Conservation (phyloP, 1,140 invertebrate genomes). For the Caenorhabditis elegans region WBcel235 BX284605.5:11443001-11443500, state of each 20-base stretch:
- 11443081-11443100: constrained; percentile 52
- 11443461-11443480: constrained; percentile 41
- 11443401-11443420: constrained; percentile 31
- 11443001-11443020: constrained; percentile 66
- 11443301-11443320: constrained; percentile 32
- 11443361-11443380: not conserved
- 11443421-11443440: constrained; percentile 27
- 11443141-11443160: constrained; percentile 31
- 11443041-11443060: constrained; percentile 66
- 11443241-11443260: too few species aligned
- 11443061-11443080: constrained; percentile 62
- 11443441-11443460: constrained; percentile 43
- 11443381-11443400: constrained; percentile 33
- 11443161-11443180: too few species aligned
- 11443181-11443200: too few species aligned
- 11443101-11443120: constrained; percentile 38
- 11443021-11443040: constrained; percentile 64
- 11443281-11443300: not conserved
- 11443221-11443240: too few species aligned
- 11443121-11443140: constrained; percentile 38
- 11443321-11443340: constrained; percentile 40
- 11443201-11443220: too few species aligned
- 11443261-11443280: too few species aligned
- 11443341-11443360: constrained; percentile 13
- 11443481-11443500: not conserved